Conservation (phyloP, 2,797 vertebrate genomes). For the Geotrypetes seraphini region DNA sequence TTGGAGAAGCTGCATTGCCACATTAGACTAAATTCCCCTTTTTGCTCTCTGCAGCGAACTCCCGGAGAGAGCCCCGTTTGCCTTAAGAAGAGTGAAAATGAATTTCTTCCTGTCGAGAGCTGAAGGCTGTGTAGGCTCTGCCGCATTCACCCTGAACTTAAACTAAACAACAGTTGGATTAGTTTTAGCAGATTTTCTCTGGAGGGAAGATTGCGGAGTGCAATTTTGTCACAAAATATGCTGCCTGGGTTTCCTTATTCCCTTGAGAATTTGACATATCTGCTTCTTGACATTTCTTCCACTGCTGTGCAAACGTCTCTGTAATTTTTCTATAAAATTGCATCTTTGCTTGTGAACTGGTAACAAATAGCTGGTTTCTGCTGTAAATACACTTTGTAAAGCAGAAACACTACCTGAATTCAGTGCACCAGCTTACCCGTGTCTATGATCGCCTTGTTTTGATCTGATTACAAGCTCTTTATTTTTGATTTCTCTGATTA, state of each 20-base stretch:
- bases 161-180: slow-evolving; percentile 32
- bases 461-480: too few relatives aligned
- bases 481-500: too few relatives aligned
- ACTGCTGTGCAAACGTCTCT: slow-evolving; percentile 27
- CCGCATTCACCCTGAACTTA: slow-evolving; percentile 42
- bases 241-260: slow-evolving; percentile 14
- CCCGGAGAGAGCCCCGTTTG: too few relatives aligned
- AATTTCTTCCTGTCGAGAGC: background rate
- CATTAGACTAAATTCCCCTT: too few relatives aligned
- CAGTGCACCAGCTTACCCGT: too few relatives aligned
- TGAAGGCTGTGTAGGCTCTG: slow-evolving; percentile 1
- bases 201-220: slow-evolving; percentile 11
- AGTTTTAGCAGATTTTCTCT: slow-evolving; percentile 19
- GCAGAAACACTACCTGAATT: too few relatives aligned
- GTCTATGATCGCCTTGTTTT: too few relatives aligned
- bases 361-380: slow-evolving; percentile 22
- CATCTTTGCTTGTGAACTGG: slow-evolving; percentile 25
- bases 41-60: too few relatives aligned
- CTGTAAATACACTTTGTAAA: slow-evolving; percentile 21
- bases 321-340: slow-evolving; percentile 10
- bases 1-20: too few relatives aligned
- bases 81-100: slow-evolving; percentile 22
- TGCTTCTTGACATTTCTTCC: slow-evolving; percentile 39
- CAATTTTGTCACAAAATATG: slow-evolving; percentile 35
- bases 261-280: slow-evolving; percentile 44